Evolutionary conservation across 1,140 invertebrate species (phyloP).

Genomic region (Drosophila orena): DNA sequence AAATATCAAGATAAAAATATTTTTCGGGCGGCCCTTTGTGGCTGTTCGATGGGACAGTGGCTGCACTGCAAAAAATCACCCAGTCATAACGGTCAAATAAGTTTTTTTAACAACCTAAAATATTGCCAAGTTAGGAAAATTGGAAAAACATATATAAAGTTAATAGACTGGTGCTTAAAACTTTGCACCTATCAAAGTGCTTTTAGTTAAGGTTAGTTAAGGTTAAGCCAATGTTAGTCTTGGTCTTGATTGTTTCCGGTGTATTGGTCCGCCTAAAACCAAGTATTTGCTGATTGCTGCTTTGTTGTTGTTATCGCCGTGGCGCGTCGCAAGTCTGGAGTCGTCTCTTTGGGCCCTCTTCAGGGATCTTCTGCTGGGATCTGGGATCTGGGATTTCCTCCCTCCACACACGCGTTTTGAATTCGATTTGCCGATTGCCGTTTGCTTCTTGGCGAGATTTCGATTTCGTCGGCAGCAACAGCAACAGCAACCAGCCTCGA

Average conservation of each 20-base stretch:
- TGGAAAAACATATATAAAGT: too few relatives aligned
- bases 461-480: slow-evolving; percentile 52
- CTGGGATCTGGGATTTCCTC: slow-evolving; percentile 54
- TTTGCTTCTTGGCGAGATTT: slow-evolving; percentile 55
- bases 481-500: slow-evolving; percentile 29
- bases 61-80: slow-evolving; percentile 4
- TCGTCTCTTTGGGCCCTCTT: slow-evolving; percentile 32
- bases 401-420: slow-evolving; percentile 55
- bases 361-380: slow-evolving; percentile 41
- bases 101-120: too few relatives aligned
- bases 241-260: background rate
- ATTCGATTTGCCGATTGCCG: slow-evolving; percentile 68
- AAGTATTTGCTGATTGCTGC: slow-evolving; percentile 62
- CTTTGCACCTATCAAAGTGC: too few relatives aligned
- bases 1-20: slow-evolving; percentile 83
- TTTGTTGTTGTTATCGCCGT: slow-evolving; percentile 56
- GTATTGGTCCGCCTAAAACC: slow-evolving; percentile 53
- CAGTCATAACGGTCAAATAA: too few relatives aligned
- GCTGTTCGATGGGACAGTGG: slow-evolving; percentile 55
- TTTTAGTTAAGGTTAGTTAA: too few relatives aligned
- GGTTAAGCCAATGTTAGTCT: too few relatives aligned
- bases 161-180: too few relatives aligned
- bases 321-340: slow-evolving; percentile 49
- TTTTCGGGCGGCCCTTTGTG: slow-evolving; percentile 72
- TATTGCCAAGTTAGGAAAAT: too few relatives aligned